Base-by-base conservation (phyloP, 2,113 vertebrate species). In the Varanus salvator region DNA sequence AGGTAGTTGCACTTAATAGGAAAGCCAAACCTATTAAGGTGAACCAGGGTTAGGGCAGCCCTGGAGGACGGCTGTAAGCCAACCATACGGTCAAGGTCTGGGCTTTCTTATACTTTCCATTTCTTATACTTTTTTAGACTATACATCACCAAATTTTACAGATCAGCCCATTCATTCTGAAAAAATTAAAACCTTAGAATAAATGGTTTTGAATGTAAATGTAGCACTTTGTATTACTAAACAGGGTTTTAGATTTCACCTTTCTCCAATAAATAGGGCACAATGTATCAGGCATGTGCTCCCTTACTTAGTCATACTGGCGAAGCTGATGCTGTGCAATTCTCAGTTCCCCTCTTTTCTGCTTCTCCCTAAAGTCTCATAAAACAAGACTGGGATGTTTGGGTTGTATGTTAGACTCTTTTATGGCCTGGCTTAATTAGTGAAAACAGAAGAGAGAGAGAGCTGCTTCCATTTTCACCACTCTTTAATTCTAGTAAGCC, bases 361-460 rank as follows among this genome's bases (percentile, higher is more conserved):
- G 9, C 17, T 38, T 17, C 57, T 2, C 4, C 81, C 80, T 25
- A 23, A 17, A 81, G 69, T 8, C 23, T 71, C n/a, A 27, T 78
- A 54, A 27, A 38, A 19, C 27, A 88, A 81, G 31, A 72, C 72
- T 29, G 52, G 66, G 31, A 9, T 54, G 31, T 21, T 31, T 54
- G 12, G 71, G 71, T 14, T 19, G 3, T n/a, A 68, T 23, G 19
- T 69, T n/a, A 78, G 60, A 15, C 38, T 68, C n/a, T 76, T 84
- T 31, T 68, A n/a, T 89, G 84, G 6, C 12, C 87, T 71, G 66
- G 50, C 38, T 83, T 90, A 27, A 91, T 90, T 68, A 9, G 72
- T 8, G 1, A 29, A 57, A 60, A 68, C 4, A 50, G 23, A 85
- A 31, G 71, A 27, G 71, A 57, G 71, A 57, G 6, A 34, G 21